These are phyloP conservation scores for Augochlora pura DNA, from an alignment of 1,140 invertebrate genomes.

Conservation along the genomic window DNA sequence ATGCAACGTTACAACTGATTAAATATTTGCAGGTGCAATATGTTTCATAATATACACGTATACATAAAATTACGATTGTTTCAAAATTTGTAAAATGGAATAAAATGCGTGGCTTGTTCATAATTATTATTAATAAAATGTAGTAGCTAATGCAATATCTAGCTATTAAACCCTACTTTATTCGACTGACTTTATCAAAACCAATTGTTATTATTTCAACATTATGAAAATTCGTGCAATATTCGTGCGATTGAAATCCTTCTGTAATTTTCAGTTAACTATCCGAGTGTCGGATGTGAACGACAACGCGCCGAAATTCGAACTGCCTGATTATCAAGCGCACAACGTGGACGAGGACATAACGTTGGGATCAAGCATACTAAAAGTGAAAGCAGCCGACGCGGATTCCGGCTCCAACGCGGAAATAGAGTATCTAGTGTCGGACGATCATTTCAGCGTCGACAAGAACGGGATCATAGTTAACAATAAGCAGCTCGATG, in stretches of 20 bases:
- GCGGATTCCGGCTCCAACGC: slow-evolving; percentile 95
- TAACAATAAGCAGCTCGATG: slow-evolving; percentile 95
- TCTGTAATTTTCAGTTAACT: slow-evolving; percentile 83
- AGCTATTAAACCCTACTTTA: no score
- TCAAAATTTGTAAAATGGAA: no score
- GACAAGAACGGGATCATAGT: slow-evolving; percentile 94
- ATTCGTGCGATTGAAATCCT: not conserved
- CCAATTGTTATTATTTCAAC: no score
- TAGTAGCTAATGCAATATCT: no score
- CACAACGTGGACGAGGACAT: slow-evolving; percentile 97
- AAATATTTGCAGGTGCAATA: no score
- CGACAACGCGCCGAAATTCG: slow-evolving; percentile 96
- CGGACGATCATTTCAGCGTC: slow-evolving; percentile 95
- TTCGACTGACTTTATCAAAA: no score
- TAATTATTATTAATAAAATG: no score
- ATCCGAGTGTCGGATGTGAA: slow-evolving; percentile 97
- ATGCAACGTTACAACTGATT: no score
- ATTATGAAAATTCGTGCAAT: no score
- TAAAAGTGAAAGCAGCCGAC: slow-evolving; percentile 96
- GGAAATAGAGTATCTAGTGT: slow-evolving; percentile 95
- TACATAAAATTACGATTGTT: no score
- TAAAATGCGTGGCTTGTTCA: no score
- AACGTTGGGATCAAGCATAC: slow-evolving; percentile 92
- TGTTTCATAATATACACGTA: no score
- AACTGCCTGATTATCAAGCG: slow-evolving; percentile 96